Conservation (phyloP, 2,888 invertebrate species). For the Catocala sponsa region DNA sequence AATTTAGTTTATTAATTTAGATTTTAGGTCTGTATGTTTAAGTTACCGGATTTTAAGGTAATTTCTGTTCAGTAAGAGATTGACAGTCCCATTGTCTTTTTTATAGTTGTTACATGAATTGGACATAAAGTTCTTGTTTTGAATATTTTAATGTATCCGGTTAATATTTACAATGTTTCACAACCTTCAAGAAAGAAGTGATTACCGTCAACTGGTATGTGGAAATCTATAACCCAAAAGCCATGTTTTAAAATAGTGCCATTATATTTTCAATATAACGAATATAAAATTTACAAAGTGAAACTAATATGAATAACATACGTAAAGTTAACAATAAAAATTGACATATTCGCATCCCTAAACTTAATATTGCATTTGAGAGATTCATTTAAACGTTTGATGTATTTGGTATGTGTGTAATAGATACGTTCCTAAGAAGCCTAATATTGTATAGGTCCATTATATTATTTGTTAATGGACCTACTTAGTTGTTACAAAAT, state of each 20-base stretch:
- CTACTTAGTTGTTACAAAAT: slow-evolving; percentile 36
- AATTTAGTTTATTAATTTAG: slow-evolving; percentile 63
- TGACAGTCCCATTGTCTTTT: slow-evolving; percentile 45
- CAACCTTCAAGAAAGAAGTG: slow-evolving; percentile 15
- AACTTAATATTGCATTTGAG: slow-evolving; percentile 43
- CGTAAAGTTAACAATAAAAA: neutral
- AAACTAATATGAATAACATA: slow-evolving; percentile 7
- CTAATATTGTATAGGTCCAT: slow-evolving; percentile 36
- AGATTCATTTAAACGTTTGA: slow-evolving; percentile 16
- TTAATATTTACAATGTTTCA: slow-evolving; percentile 23
- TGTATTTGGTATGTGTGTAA: slow-evolving; percentile 31
- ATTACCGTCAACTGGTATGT: slow-evolving; percentile 16
- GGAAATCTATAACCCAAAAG: slow-evolving; percentile 20
- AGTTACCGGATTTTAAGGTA: slow-evolving; percentile 61
- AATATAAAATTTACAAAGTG: slow-evolving; percentile 8
- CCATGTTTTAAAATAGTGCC: slow-evolving; percentile 63
- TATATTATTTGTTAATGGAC: slow-evolving; percentile 26
- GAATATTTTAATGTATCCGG: slow-evolving; percentile 30
- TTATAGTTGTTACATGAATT: slow-evolving; percentile 32
- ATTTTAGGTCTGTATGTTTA: slow-evolving; percentile 55
- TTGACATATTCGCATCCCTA: slow-evolving; percentile 12
- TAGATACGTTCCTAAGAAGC: slow-evolving; percentile 47
- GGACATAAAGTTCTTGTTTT: slow-evolving; percentile 26
- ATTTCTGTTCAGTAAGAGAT: slow-evolving; percentile 32
- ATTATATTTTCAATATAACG: slow-evolving; percentile 40